Evolutionary conservation across 2,113 vertebrate genomes (phyloP), one percentile per base, ranked within the genome.

Genomic region (Centrocercus urophasianus): DNA sequence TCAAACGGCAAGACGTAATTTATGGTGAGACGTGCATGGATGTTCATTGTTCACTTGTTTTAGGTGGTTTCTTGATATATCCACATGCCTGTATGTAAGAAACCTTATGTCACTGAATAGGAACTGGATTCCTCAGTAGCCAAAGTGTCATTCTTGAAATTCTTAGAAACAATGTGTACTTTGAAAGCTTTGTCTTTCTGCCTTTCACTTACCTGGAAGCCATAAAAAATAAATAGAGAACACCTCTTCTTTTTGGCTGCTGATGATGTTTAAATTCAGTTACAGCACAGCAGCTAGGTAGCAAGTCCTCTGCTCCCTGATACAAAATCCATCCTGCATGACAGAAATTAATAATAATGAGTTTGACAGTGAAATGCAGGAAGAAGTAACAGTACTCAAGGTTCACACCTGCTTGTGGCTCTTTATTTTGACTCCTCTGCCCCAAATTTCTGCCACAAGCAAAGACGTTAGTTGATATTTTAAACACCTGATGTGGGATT

Each of bases 1-100:
- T 99, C 82, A 99, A 99, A 96, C 98, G 98, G 63, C 99, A 99
- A 84, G 99, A 99, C 77, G 98, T 99, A 71, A 99, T 99, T 96
- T 99, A 99, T 0, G 99, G 99, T 99, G 96, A 98, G 97, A 30
- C 15, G 24, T 52, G n/a, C 36, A 14, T 14, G 45, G 34, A 12
- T 60, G 86, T 77, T 47, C 20, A 19, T 59, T 36, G 72, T 47
- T 34, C 52, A 28, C 43, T 54, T 3, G 2, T 18, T 67, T 56
- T 64, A 24, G 11, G 16, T 57, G 48, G 27, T 40, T 67, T 75
- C 47, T 79, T 90, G 32, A 20, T 52, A 5, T 22, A 15, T 22
- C n/a, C 9, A 2, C 8, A 1, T 7, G 7, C 10, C 2, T 14
- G 6, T 17, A 34, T 75, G 86, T 92, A 52, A 40, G 57, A 88